These are phyloP conservation scores for Formica exsecta DNA, from an alignment of 1,140 invertebrate genomes.

Conservation along the genomic window DNA sequence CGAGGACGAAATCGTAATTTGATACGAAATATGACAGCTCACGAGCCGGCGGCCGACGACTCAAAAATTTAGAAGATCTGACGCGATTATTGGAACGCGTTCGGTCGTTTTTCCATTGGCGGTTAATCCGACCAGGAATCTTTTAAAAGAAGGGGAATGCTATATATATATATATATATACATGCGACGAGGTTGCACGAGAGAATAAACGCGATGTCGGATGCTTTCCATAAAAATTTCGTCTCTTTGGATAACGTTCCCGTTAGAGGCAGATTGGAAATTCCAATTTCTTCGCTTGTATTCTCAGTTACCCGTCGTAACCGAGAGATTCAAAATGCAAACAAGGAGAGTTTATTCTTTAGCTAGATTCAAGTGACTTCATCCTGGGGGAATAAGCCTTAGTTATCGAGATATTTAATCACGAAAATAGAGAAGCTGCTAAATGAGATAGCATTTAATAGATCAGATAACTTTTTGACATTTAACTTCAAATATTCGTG, in stretches of 20 bases:
- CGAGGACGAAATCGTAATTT: conserved; percentile 49
- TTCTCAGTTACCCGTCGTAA: not conserved
- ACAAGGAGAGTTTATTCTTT: conserved; percentile 29
- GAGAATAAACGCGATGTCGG: not conserved
- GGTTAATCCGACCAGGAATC: not conserved
- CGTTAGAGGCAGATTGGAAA: conserved; percentile 33
- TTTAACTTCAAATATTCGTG: not conserved
- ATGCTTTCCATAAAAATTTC: conserved; percentile 21
- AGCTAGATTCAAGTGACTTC: conserved; percentile 1
- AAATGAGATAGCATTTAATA: conserved; percentile 23
- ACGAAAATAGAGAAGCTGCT: not conserved
- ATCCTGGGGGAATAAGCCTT: conserved; percentile 5
- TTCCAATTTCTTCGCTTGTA: conserved; percentile 23
- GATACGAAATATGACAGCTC: conserved; percentile 32
- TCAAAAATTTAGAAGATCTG: conserved; percentile 56
- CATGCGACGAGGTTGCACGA: not conserved
- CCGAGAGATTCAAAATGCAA: conserved; percentile 17
- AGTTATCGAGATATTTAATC: conserved; percentile 5
- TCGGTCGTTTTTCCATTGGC: not conserved
- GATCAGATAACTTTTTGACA: not conserved
- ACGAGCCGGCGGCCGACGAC: not conserved
- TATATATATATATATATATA: not conserved
- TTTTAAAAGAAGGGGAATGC: conserved; percentile 15
- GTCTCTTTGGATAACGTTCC: not conserved
- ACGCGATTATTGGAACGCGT: conserved; percentile 38